Evolutionary conservation across 2,113 vertebrate genomes (phyloP).

Genomic region (Myrmecobius fasciatus): DNA sequence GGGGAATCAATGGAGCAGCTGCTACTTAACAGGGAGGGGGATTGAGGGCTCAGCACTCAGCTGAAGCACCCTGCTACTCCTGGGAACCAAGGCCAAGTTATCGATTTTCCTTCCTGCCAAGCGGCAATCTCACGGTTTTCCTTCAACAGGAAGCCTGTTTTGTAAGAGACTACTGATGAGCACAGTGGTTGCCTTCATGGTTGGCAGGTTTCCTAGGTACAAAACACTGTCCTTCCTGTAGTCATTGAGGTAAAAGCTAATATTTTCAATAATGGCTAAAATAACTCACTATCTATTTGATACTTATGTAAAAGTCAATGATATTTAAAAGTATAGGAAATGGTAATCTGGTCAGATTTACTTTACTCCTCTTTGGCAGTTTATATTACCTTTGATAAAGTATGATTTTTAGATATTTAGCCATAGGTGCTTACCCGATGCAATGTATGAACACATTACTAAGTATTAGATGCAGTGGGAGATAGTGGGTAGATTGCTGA

Average conservation of each 20-base stretch:
- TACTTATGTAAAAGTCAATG: neutral
- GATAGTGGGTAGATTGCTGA: neutral
- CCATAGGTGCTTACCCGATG: neutral
- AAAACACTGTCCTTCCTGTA: accelerated
- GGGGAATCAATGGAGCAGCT: neutral
- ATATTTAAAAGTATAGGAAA: accelerated
- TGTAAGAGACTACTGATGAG: neutral
- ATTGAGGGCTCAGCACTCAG: neutral
- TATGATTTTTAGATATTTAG: neutral
- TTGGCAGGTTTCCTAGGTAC: neutral
- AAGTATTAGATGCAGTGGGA: neutral
- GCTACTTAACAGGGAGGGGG: neutral
- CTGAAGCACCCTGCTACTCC: neutral
- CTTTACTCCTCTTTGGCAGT: accelerated
- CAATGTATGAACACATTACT: neutral
- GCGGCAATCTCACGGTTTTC: accelerated
- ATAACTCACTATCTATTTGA: accelerated
- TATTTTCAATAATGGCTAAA: accelerated
- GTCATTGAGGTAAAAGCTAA: accelerated
- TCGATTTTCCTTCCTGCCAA: neutral
- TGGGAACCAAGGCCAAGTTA: accelerated
- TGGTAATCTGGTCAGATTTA: neutral
- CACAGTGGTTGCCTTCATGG: accelerated
- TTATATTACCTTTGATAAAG: neutral
- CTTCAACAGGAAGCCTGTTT: neutral